Conservation (phyloP, 2,113 vertebrate genomes). For the Eulacestoma nigropectus region DNA sequence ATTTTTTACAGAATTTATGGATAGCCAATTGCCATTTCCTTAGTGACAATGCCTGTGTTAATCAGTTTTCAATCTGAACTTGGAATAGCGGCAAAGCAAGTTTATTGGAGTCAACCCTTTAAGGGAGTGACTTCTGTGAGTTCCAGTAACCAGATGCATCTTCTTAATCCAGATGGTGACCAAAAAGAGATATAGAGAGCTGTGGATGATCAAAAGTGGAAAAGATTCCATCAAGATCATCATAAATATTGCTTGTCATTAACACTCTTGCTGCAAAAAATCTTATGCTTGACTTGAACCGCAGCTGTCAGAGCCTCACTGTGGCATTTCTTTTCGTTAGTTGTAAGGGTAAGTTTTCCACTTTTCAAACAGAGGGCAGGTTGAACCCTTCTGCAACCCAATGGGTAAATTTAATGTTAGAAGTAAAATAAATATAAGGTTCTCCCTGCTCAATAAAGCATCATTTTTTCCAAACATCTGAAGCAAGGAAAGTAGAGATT, state of each 20-base stretch:
- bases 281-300: background rate
- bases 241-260: background rate
- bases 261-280: background rate
- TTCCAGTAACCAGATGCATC: background rate
- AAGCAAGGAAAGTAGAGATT: background rate
- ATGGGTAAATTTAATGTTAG: background rate
- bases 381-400: background rate
- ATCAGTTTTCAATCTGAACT: background rate
- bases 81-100: background rate
- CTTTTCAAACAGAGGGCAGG: background rate
- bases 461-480: background rate
- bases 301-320: fast-evolving
- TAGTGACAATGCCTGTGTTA: background rate
- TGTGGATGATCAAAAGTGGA: background rate
- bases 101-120: background rate
- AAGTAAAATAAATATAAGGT: background rate
- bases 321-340: background rate
- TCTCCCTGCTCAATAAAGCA: background rate
- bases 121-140: background rate
- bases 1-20: background rate
- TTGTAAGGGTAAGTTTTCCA: background rate
- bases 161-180: background rate
- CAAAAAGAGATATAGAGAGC: background rate
- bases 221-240: background rate
- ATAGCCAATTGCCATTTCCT: background rate